Base-by-base conservation (phyloP, 2,113 vertebrate species). In the Athene noctua region DNA sequence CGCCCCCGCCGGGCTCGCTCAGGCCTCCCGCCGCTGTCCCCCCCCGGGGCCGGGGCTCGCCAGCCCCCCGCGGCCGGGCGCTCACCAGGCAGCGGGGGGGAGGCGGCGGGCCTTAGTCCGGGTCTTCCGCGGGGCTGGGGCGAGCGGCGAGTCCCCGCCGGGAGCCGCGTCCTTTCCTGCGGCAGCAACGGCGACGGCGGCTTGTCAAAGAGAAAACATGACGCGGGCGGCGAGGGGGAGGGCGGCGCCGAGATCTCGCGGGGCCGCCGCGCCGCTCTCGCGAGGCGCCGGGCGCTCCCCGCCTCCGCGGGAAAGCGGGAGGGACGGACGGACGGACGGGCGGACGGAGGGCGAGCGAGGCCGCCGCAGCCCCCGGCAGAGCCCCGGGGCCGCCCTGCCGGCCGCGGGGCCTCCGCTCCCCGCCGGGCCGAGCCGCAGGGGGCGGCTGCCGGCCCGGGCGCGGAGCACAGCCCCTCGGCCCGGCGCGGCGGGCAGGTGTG, bases 161-260 rank as follows among this genome's bases (percentile, higher is more conserved):
- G 40, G 8, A 63, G 73, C 74, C 62, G 74, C 80, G 90, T 85
- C 80, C 80, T 66, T 4, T 25, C 57, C 77, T 68, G 52, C 87
- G 38, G 38, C 77, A 21, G 51, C 55, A 13, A 27, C 70, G 49
- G 72, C 59, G 68, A 62, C 44, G 10, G 23, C 59, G 63, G 80
- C 91, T 89, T 91, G 88, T 95, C 88, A 95, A 73, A 94, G 91
- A 36, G 85, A 93, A 92, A 93, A 92, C 94, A 89, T 86, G 94
- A 95, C 94, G 92, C 85, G 80, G 44, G 79, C 27, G 59, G 63
- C 74, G 57, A 55, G 49, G 29, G 15, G 61, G 65, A 62, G 54
- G 40, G 70, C 36, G 67, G 54, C 38, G 29, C 11, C 44, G 42
- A 61, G 67, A 71, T 92, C 89, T 90, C 95, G 95, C 92, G 86